Evolutionary conservation across 2,797 vertebrate genomes (phyloP).

Genomic region (Anguilla megastoma): DNA sequence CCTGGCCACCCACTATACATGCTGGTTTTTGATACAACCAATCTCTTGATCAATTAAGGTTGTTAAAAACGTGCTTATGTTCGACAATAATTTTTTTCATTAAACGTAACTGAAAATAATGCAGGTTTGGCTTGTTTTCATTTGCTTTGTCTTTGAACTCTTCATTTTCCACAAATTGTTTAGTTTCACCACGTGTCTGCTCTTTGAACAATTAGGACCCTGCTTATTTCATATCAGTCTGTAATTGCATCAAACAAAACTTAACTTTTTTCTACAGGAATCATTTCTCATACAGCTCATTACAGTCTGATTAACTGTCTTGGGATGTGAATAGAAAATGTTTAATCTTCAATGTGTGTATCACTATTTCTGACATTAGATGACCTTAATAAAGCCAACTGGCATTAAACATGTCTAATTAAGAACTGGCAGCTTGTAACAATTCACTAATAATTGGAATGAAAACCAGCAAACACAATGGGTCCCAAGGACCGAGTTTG

Average conservation of each 20-base stretch:
- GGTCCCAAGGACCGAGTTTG: background rate
- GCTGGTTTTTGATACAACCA: background rate
- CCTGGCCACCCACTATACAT: background rate
- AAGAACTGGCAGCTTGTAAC: background rate
- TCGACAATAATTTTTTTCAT: background rate
- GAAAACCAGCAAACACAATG: background rate
- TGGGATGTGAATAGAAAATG: background rate
- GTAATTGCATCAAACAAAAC: background rate
- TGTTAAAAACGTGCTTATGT: background rate
- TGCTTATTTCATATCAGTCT: background rate
- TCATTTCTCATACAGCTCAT: background rate
- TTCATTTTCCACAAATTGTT: background rate
- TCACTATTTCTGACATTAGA: background rate
- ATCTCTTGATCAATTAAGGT: background rate
- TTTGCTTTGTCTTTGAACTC: background rate
- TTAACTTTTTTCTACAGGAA: background rate
- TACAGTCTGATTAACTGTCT: background rate
- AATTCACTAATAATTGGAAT: background rate
- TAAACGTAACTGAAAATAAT: background rate
- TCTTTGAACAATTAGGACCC: background rate
- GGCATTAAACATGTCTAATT: background rate
- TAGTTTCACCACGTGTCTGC: background rate
- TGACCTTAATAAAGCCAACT: background rate
- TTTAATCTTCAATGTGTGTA: background rate
- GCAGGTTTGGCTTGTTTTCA: background rate